Evolutionary conservation across 2,797 vertebrate genomes (phyloP), one percentile per base, ranked within the genome.

Genomic region (Denticeps clupeoides): DNA sequence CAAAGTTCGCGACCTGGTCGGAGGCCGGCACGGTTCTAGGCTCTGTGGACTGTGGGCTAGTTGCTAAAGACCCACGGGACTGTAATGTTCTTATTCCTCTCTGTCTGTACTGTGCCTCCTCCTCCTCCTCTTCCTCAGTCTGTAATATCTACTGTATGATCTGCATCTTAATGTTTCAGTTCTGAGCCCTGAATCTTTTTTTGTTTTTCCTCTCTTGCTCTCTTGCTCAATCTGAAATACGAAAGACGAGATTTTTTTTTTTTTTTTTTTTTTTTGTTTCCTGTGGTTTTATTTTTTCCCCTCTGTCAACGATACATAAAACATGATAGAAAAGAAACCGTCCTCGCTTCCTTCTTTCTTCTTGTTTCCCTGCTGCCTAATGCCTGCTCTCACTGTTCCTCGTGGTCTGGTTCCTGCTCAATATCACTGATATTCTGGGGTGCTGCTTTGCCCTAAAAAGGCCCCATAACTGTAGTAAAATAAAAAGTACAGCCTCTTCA

Each of bases 261-360:
- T 55, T 70, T 40, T 64, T 64, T 51, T 65, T 75, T 41, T 44
- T 62, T 64, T 65, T 54, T 64, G n/a, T n/a, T n/a, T n/a, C n/a
- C 44, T 65, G 55, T 70, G 40, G 64, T 64, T 51, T 65, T 75
- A 41, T 44, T 62, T 64, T 65, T 54, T 64, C 75, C 68, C 64
- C 70, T 77, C 71, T 79, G 70, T 80, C 70, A 72, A 76, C 70
- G 74, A 72, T 67, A 71, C 69, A 82, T 78, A 76, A 83, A 81
- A 75, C 56, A 61, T 65, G 63, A 75, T 50, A 42, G 62, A 77
- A 78, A 65, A 38, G 70, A 51, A 60, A 12, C 41, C 26, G 13
- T 5, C 13, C 31, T 45, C 37, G 29, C 54, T 61, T 45, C 48
- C 46, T 55, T 19, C 50, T 54, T 67, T 53, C 47, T 59, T 46